Evolutionary conservation across 2,888 invertebrate species (phyloP).

Genomic region (Lymantria dispar): DNA sequence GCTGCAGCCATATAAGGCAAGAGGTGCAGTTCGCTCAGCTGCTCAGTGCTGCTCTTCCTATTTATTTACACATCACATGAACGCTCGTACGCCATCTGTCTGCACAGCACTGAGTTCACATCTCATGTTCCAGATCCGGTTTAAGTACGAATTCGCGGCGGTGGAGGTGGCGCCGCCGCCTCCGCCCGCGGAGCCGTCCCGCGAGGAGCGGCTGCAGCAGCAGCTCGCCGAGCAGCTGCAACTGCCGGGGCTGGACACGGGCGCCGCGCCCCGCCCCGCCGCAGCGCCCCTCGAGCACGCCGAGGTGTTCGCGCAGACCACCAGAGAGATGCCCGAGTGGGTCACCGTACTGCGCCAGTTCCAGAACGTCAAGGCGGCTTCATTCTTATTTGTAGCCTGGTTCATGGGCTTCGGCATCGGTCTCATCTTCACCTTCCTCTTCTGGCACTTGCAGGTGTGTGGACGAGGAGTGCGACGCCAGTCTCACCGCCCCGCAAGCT

Average conservation of each 20-base stretch:
- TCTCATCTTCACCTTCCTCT: constrained; percentile 98
- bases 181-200: constrained; percentile 82
- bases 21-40: no score
- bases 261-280: constrained; percentile 67
- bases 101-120: no score
- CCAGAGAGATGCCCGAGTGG: constrained; percentile 96
- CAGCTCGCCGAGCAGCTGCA: constrained; percentile 92
- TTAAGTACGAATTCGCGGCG: constrained; percentile 83
- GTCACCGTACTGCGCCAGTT: constrained; percentile 94
- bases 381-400: constrained; percentile 98
- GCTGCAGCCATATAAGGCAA: no score
- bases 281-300: constrained; percentile 52
- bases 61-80: no score
- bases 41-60: no score
- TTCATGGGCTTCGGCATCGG: constrained; percentile 99
- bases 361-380: constrained; percentile 94
- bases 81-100: no score
- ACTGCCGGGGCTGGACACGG: constrained; percentile 89
- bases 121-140: constrained; percentile 69
- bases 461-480: background rate
- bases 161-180: constrained; percentile 81
- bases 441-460: constrained; percentile 97
- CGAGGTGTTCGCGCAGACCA: constrained; percentile 93
- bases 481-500: background rate
- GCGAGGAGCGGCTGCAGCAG: constrained; percentile 91